phyloP scores from a whole-genome alignment of 2,888 invertebrate species.

The Panzeria rudis region DNA sequence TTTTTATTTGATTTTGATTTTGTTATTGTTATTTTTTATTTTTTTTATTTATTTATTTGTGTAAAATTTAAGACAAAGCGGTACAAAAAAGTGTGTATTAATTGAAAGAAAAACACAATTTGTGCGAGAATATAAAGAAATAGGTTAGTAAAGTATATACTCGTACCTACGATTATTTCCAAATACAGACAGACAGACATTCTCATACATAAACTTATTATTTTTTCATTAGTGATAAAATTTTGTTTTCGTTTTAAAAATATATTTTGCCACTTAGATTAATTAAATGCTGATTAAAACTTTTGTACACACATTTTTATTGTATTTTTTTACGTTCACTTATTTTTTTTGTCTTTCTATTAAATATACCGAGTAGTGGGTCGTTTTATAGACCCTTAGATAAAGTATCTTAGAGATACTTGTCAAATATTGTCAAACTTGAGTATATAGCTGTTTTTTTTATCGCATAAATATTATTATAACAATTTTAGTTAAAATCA shows the following conservation, averaged over 20 bases:
- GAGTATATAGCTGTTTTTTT: neutral
- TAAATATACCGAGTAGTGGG: neutral
- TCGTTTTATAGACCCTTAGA: neutral
- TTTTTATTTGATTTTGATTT: neutral
- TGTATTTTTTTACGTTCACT: neutral
- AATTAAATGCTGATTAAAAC: neutral
- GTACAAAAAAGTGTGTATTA: slow-evolving; percentile 15
- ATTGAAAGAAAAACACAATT: slow-evolving; percentile 22
- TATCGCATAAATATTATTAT: neutral
- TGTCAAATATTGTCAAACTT: neutral
- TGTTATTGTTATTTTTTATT: neutral
- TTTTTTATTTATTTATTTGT: slow-evolving; percentile 30
- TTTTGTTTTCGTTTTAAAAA: neutral
- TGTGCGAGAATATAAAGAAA: slow-evolving; percentile 9
- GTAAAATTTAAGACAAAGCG: slow-evolving; percentile 41
- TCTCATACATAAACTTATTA: neutral
- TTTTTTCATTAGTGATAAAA: neutral
- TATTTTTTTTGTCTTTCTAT: neutral
- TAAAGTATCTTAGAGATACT: neutral
- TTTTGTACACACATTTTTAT: neutral
- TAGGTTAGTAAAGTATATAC: slow-evolving; percentile 28
- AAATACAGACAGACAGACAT: neutral
- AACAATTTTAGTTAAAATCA: neutral
- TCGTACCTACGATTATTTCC: neutral
- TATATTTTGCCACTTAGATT: neutral